Base-by-base conservation (phyloP, 1,140 invertebrate species). In the Solenopsis fugax region DNA sequence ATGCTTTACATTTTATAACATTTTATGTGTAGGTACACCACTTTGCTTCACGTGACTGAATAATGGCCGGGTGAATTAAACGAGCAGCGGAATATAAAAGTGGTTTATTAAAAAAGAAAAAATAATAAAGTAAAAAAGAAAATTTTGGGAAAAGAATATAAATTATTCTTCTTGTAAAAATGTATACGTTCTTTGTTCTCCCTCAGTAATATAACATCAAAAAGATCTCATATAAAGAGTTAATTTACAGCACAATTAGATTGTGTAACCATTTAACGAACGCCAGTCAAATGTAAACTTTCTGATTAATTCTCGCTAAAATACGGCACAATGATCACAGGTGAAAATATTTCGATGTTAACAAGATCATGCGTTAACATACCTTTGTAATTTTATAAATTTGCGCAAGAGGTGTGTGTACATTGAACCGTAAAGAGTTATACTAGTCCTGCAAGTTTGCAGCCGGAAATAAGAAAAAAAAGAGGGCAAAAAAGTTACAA, bases 281-380 rank as follows among this genome's bases (percentile, higher is more conserved):
- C 62, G 24, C 60, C 67, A 60, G 29, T 37, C 5, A 82, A 72
- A 16, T 29, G 21, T 60, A 58, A 37, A 84, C 41, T 64, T 60
- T 65, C 13, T 41, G 4, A 75, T 18, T 60, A 12, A 18, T 50
- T 48, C 24, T 16, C 4, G 13, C 45, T 50, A 37, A 29, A 75
- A 34, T 13, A 21, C 24, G 10, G 16, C 21, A 7, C 21, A 24
- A 84, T 37, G 45, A 2, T 18, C 2, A 48, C 45, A 7, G 16
- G n/a, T 34, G 37, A 18, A 84, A 34, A 24, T 75, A 73, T 60
- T 45, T 60, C 29, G 10, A 71, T 34, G 37, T 37, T 82, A 84
- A 84, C 54, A 56, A 72, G 69, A 73, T 75, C 54, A 16, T 37
- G 37, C 41, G 37, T 75, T 84, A 84, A 84, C 60, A 56, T 60